These are phyloP conservation scores for Drosophila quinaria DNA, from an alignment of 2,888 invertebrate species.

Conservation along the genomic window DNA sequence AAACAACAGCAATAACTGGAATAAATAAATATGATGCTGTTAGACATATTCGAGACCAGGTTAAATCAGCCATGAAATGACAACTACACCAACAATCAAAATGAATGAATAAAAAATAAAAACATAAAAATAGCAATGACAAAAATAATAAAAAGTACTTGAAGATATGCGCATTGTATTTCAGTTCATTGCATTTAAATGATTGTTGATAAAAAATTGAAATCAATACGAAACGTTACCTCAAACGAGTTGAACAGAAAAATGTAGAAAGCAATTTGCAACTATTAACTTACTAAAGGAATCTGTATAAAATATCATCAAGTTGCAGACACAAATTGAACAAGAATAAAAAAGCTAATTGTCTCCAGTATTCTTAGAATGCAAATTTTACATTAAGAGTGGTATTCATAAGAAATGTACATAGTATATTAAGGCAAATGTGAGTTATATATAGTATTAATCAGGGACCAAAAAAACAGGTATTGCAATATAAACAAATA, in stretches of 20 bases:
- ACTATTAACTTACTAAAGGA: conserved; percentile 50
- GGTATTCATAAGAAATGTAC: neutral
- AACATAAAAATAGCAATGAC: conserved; percentile 13
- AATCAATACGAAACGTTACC: conserved; percentile 63
- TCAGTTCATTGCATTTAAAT: conserved; percentile 79
- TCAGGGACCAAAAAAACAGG: too few relatives aligned
- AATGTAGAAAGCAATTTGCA: conserved; percentile 30
- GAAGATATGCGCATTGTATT: conserved; percentile 52
- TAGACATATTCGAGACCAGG: conserved; percentile 58
- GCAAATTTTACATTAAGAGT: neutral
- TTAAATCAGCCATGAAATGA: conserved; percentile 79
- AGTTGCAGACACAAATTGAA: conserved; percentile 35
- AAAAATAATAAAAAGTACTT: conserved; percentile 16
- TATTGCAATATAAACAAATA: too few relatives aligned
- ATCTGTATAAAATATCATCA: conserved; percentile 16
- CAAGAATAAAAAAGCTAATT: conserved; percentile 18
- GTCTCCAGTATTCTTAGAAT: conserved; percentile 1
- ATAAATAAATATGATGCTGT: conserved; percentile 56
- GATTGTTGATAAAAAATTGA: conserved; percentile 76
- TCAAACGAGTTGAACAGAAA: neutral
- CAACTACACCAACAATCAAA: conserved; percentile 67
- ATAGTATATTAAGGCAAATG: neutral
- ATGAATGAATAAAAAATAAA: conserved; percentile 34
- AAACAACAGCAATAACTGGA: conserved; percentile 48
- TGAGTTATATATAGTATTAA: neutral